A percentile compares a stretch with the other conserved stretches of the same genome.
These are phyloP conservation scores for Hypanus sabinus DNA, from an alignment of 2,113 vertebrate species.

Conservation along the genomic window DNA sequence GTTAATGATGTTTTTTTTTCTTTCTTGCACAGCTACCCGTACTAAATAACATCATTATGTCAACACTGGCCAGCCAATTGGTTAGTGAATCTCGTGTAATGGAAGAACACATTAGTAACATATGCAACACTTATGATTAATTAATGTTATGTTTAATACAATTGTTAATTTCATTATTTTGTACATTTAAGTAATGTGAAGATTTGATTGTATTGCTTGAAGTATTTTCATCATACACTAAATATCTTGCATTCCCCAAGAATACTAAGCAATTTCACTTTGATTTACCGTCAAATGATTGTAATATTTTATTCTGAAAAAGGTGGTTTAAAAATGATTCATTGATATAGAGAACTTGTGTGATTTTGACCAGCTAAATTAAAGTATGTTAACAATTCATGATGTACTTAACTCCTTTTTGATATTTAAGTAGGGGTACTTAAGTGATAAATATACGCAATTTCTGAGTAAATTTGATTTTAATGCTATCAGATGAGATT, in stretches of 20 bases:
- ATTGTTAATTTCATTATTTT: background rate
- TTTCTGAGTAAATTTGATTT: slow-evolving; percentile 1
- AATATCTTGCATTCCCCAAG: background rate
- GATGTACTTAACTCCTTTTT: background rate
- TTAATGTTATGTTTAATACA: too few relatives aligned
- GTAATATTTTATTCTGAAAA: background rate
- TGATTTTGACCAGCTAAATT: background rate
- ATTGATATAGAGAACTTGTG: background rate
- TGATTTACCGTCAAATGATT: background rate
- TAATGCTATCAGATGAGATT: slow-evolving; percentile 8
- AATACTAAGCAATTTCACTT: background rate
- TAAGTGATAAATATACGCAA: background rate
- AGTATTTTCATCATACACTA: background rate
- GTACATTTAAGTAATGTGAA: background rate
- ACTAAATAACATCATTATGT: slow-evolving; percentile 51
- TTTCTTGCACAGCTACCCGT: slow-evolving; percentile 53
- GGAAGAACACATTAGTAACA: background rate
- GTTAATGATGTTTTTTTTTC: slow-evolving; percentile 31
- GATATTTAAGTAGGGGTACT: background rate
- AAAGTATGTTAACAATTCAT: background rate
- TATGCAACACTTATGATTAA: background rate
- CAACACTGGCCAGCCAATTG: slow-evolving; percentile 45
- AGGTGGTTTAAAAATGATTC: background rate
- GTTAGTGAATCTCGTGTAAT: background rate
- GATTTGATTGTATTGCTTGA: background rate